Evolutionary conservation across 2,888 invertebrate genomes (phyloP), one percentile per base, ranked within the genome.

Genomic region (Campoplex capitator): DNA sequence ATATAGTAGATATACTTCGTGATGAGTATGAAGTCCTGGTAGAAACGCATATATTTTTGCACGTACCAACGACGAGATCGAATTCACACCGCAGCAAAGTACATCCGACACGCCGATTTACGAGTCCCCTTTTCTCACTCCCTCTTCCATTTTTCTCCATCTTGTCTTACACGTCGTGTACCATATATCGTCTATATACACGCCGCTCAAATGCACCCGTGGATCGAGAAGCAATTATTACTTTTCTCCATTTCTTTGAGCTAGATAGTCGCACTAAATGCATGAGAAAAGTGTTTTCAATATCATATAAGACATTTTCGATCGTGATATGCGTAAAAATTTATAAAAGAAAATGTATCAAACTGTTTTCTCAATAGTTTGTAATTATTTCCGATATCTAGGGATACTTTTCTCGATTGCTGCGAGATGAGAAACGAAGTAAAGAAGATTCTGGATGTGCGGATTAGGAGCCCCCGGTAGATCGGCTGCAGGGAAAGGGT

Each of bases 21-120:
- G 35, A 54, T 38, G 68, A 78, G 78, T 38, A 23, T 38, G 42
- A 16, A 16, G 51, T 13, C 23, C 62, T 75, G 42, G 67, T 56
- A 84, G 83, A 87, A 87, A 82, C 86, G 84, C 88, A 86, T 87
- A 86, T 89, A 86, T 73, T 48, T 45, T 65, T 84, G 86, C 87
- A 88, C 88, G 89, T 89, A 89, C 88, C 86, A 62, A 87, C 85
- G 87, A 89, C 89, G 89, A 86, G 79, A 89, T 89, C 84, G 89
- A 86, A 88, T 83, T 86, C 86, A 83, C 83, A 86, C 86, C 86
- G 83, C 86, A 86, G 86, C 86, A 83, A 83, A 86, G 86, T 79
- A 79, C 80, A 58, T 62, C 86, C 79, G 86, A 86, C 80, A 73
- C 83, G 74, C 65, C 79, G 83, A 83, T 86, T 86, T 83, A 83